These are phyloP conservation scores for Aleadryas rufinucha DNA, from an alignment of 2,113 vertebrate species.

Conservation along the genomic window DNA sequence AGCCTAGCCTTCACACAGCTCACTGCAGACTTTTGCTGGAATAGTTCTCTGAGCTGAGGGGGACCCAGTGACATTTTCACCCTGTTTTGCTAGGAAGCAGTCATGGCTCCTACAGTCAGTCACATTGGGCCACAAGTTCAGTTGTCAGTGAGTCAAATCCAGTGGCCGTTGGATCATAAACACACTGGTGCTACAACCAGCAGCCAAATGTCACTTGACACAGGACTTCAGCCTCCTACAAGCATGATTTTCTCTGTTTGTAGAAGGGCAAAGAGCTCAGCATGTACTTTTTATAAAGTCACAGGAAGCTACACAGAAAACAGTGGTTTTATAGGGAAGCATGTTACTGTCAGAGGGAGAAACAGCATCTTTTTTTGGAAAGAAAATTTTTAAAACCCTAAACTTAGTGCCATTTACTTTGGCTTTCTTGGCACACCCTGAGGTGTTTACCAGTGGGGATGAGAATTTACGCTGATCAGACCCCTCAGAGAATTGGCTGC, in stretches of 20 bases:
- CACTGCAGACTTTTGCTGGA: not conserved
- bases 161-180: not conserved
- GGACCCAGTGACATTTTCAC: not conserved
- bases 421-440: not conserved
- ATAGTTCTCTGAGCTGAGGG: not conserved
- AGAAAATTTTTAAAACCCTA: not conserved
- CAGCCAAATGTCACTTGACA: not conserved
- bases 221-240: not conserved
- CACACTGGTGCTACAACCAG: not conserved
- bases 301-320: not conserved
- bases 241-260: not conserved
- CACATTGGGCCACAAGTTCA: rapidly evolving
- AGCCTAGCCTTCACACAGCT: not conserved
- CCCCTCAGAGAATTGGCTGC: not conserved
- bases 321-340: not conserved
- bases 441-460: not conserved
- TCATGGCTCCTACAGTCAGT: rapidly evolving
- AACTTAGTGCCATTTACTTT: not conserved
- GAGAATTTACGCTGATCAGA: not conserved
- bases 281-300: not conserved
- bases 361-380: not conserved
- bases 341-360: not conserved
- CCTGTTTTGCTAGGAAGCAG: not conserved
- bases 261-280: not conserved
- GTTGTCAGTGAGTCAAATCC: not conserved